Conservation (phyloP, 2,888 invertebrate genomes). For the Pollenia griseotomentosa region DNA sequence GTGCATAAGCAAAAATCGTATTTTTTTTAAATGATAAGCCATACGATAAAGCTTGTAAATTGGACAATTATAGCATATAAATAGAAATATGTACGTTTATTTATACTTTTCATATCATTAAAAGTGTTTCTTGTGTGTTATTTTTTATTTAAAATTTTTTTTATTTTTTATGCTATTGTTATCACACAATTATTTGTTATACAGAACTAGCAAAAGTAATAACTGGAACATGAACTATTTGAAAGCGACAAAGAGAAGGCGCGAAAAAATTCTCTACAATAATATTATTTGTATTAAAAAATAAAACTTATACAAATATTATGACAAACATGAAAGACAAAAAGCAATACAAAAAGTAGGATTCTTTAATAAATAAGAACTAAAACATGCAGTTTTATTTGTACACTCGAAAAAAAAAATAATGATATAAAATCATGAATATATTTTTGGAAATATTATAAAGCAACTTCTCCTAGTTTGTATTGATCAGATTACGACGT, state of each 20-base stretch:
- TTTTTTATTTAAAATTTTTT: conserved; percentile 4
- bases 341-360: conserved; percentile 5
- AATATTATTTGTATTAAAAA: conserved; percentile 47
- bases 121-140: not conserved
- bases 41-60: not conserved
- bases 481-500: too few relatives aligned
- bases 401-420: conserved; percentile 15
- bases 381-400: conserved; percentile 7
- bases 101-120: conserved; percentile 8
- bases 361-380: conserved; percentile 4
- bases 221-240: conserved; percentile 31
- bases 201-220: conserved; percentile 5
- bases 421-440: not conserved
- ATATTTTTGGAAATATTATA: not conserved
- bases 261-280: conserved; percentile 57
- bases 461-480: too few relatives aligned
- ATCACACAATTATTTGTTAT: conserved; percentile 44
- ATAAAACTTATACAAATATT: conserved; percentile 33
- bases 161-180: conserved; percentile 9
- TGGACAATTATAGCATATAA: not conserved
- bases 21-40: not conserved
- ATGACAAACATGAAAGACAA: conserved; percentile 27
- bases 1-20: too few relatives aligned
- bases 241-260: conserved; percentile 58
- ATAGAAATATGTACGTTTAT: conserved; percentile 7